Conservation (phyloP, 2,113 vertebrate genomes). For the Dipodomys ordii region DNA sequence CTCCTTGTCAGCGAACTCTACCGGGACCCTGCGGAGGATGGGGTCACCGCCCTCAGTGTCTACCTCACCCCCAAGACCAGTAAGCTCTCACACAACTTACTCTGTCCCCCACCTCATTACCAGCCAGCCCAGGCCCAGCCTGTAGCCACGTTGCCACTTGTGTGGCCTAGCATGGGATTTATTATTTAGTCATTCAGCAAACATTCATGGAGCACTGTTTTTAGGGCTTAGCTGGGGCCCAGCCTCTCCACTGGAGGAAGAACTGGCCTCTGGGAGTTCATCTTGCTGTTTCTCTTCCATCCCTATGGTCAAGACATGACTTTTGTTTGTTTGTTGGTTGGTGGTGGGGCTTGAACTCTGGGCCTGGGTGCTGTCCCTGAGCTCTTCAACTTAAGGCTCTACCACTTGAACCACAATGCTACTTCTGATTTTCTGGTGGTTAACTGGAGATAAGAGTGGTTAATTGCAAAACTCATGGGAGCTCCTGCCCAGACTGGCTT, state of each 20-base stretch:
- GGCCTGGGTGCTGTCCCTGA: too few relatives aligned
- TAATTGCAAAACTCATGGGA: too few relatives aligned
- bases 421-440: too few relatives aligned
- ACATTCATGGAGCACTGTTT: neutral
- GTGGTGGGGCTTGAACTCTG: too few relatives aligned
- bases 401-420: too few relatives aligned
- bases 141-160: too few relatives aligned
- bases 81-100: conserved; percentile 67
- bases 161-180: neutral
- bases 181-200: neutral
- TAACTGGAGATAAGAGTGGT: too few relatives aligned
- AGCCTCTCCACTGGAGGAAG: neutral
- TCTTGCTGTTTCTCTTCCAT: neutral
- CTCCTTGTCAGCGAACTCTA: conserved; percentile 95
- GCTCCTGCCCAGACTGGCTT: too few relatives aligned
- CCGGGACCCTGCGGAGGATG: conserved; percentile 93
- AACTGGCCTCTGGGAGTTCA: neutral
- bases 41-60: conserved; percentile 94
- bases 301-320: neutral
- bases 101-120: fast-evolving
- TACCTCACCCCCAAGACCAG: conserved; percentile 97
- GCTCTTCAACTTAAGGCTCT: too few relatives aligned
- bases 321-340: neutral
- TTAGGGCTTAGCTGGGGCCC: neutral
- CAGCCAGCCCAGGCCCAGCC: neutral